Evolutionary conservation across 2,888 invertebrate species (phyloP).

Genomic region (Tortrix viridana): DNA sequence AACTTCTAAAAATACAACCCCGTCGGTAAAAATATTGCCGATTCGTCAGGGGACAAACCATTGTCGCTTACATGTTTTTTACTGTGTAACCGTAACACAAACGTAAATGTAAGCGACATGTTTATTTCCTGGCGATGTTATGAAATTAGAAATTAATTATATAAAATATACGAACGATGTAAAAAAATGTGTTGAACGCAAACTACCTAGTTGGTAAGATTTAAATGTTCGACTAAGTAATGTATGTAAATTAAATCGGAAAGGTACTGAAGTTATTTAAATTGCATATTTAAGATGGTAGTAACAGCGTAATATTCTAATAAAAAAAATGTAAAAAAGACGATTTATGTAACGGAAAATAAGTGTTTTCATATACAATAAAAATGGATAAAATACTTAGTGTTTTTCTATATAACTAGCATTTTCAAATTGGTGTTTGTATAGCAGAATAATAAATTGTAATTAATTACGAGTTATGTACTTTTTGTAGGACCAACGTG

Average conservation of each 20-base stretch:
- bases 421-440: constrained; percentile 51
- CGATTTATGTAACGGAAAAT: constrained; percentile 54
- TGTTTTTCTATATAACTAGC: constrained; percentile 63
- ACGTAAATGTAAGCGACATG: constrained; percentile 4
- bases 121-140: constrained; percentile 9
- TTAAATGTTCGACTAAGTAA: constrained; percentile 11
- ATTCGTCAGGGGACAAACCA: not conserved
- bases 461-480: constrained; percentile 17
- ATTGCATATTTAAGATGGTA: constrained; percentile 50
- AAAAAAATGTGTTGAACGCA: constrained; percentile 32
- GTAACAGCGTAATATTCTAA: constrained; percentile 57
- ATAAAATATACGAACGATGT: constrained; percentile 26
- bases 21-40: constrained; percentile 12
- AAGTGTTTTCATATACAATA: constrained; percentile 73
- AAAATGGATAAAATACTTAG: constrained; percentile 57
- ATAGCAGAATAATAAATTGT: constrained; percentile 9
- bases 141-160: constrained; percentile 17
- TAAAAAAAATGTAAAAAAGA: constrained; percentile 48
- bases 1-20: constrained; percentile 30
- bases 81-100: not conserved
- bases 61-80: not conserved
- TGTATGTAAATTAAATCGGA: constrained; percentile 14
- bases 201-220: constrained; percentile 20
- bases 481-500: constrained; percentile 35
- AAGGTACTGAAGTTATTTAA: constrained; percentile 42